Evolutionary conservation across 2,113 vertebrate genomes (phyloP).

Genomic region (Ranitomeya imitator): DNA sequence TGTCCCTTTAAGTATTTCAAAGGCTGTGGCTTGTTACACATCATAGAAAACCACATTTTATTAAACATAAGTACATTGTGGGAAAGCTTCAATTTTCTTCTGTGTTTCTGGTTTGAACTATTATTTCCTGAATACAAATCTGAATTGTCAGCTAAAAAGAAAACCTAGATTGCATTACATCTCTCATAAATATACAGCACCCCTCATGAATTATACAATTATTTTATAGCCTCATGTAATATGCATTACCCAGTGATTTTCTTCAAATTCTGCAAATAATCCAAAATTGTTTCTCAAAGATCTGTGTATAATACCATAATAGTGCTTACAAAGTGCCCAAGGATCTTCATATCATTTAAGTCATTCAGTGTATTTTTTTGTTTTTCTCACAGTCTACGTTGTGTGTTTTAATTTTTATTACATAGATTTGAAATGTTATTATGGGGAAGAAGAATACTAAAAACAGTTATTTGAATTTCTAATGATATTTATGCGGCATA

Average conservation of each 20-base stretch:
- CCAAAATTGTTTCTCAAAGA: not conserved
- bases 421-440: not conserved
- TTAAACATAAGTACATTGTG: not conserved
- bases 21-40: not conserved
- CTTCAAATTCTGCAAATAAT: not conserved
- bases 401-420: not conserved
- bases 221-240: not conserved
- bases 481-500: not conserved
- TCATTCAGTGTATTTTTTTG: not conserved
- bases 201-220: constrained; percentile 3
- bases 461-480: not conserved
- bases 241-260: not conserved
- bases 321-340: not conserved
- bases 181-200: not conserved
- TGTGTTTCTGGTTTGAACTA: not conserved
- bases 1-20: not conserved
- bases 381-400: not conserved
- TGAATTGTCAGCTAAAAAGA: not conserved
- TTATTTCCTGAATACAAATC: not conserved
- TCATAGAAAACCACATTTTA: not conserved
- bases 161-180: constrained; percentile 1
- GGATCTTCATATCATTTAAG: not conserved
- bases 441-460: not conserved
- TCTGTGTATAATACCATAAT: constrained; percentile 1
- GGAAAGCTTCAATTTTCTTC: not conserved